Conservation (phyloP, 2,113 vertebrate genomes). For the Poecile atricapillus region DNA sequence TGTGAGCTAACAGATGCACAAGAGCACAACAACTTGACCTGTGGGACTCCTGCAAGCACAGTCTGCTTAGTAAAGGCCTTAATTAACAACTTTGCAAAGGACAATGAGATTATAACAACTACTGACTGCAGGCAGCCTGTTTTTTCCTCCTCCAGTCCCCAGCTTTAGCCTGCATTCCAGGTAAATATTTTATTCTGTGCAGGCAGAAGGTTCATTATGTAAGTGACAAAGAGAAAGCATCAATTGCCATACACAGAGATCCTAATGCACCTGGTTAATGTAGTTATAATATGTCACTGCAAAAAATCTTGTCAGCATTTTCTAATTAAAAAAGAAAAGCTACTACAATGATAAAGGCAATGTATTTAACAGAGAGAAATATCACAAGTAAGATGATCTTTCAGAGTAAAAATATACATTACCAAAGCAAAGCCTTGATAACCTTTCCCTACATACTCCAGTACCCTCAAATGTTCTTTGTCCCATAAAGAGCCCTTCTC, state of each 20-base stretch:
- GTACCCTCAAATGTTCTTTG: conserved; percentile 45
- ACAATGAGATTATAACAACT: conserved; percentile 69
- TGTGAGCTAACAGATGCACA: conserved; percentile 11
- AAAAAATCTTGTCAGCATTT: conserved; percentile 51
- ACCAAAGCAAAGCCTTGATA: conserved; percentile 35
- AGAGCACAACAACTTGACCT: conserved; percentile 17
- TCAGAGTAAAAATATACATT: conserved; percentile 24
- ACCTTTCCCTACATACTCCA: conserved; percentile 44
- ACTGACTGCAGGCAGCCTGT: conserved; percentile 50
- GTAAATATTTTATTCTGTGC: conserved; percentile 59
- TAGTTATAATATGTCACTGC: conserved; percentile 53
- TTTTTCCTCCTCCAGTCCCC: conserved; percentile 19
- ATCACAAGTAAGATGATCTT: conserved; percentile 18
- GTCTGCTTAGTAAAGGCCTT: conserved; percentile 48
- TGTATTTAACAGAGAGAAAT: conserved; percentile 29
- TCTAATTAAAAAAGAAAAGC: conserved; percentile 60
- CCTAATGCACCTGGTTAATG: conserved; percentile 58
- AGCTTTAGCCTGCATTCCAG: conserved; percentile 41
- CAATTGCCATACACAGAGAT: conserved; percentile 14
- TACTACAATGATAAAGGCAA: conserved; percentile 22
- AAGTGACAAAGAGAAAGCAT: conserved; percentile 56
- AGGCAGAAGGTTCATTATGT: conserved; percentile 59
- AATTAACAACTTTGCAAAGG: conserved; percentile 67
- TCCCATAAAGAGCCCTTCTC: conserved; percentile 34
- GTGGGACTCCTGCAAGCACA: conserved; percentile 46